Evolutionary conservation across 2,888 invertebrate genomes (phyloP).

Genomic region (Synergus japonicus): DNA sequence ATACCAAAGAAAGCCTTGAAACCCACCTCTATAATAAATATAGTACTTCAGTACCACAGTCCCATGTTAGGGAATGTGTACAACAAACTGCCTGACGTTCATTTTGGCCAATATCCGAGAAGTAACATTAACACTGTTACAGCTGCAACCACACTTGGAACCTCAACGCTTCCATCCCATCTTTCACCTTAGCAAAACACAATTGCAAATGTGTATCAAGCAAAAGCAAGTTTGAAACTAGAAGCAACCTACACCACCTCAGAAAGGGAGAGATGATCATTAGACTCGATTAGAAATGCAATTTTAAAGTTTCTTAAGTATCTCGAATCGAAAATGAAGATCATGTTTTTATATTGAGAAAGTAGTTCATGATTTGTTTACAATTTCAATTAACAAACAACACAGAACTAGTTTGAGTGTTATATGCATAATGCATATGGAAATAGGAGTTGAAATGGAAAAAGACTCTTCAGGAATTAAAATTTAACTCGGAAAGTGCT

Average conservation of each 20-base stretch:
- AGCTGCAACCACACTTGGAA: slow-evolving; percentile 23
- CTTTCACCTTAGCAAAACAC: slow-evolving; percentile 4
- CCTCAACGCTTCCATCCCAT: slow-evolving; percentile 7
- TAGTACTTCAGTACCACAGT: not conserved
- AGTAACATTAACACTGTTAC: slow-evolving; percentile 16
- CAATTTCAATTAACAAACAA: too few species aligned
- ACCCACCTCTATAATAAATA: too few species aligned
- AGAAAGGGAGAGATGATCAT: not conserved
- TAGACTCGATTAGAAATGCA: not conserved
- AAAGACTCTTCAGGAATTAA: not conserved
- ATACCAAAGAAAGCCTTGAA: too few species aligned
- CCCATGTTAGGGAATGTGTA: not conserved
- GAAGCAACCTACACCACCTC: not conserved
- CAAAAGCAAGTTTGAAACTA: not conserved
- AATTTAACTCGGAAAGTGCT: not conserved
- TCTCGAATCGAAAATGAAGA: not conserved
- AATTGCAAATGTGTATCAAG: not conserved
- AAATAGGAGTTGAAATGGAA: not conserved
- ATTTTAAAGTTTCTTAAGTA: not conserved
- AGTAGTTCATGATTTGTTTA: not conserved
- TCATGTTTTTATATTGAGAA: not conserved
- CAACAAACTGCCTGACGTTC: slow-evolving; percentile 1
- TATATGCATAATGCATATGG: too few species aligned
- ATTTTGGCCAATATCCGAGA: not conserved
- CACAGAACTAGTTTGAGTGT: too few species aligned